Evolutionary conservation across 2,797 vertebrate species (phyloP), one percentile per base, ranked within the genome.

Genomic region (Carcharodon carcharias): DNA sequence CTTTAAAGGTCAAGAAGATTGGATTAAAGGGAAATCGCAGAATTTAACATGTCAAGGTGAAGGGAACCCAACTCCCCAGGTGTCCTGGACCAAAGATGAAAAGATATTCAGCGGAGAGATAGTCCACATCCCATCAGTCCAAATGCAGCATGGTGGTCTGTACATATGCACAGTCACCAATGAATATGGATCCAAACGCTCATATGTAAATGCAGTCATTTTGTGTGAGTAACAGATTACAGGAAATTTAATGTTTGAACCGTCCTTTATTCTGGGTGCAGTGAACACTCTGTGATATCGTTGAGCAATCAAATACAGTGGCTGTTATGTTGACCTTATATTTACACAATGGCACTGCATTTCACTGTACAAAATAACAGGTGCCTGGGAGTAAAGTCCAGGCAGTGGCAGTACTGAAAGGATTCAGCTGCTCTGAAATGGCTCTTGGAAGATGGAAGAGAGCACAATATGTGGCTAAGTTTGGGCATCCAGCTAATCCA

Each of bases 11-110:
- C 12, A n/a, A 1, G 85, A 50, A 54, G 11, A 92, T 28, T 92
- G 89, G 89, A 65, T 93, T 65, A 61, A 93, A 65, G 91, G 91
- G 91, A 23, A 93, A 65, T 65, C 91, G 40, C 58, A 93, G 91
- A 93, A 2, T 21, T 63, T 93, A 65, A 40, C 35, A n/a, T 93
- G 91, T 93, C 16, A 45, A 40, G 61, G 16, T 16, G 5, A 16
- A 61, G 91, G 31, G 6, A 93, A 65, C 58, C n/a, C 61, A 94
- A 61, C 2, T 93, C 91, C 92, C 2, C 63, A 14, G 23, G 23
- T 28, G 11, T 9, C 9, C 92, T 94, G 63, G 61, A 94, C 1
- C n/a, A 94, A 69, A 67, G 92, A 94, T 94, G 61, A 35, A 28
- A 45, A 94, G 3, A 63, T 18, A 3, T 0, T 26, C 16, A 45